Percentiles rank a stretch among this genome's conserved stretches.
These are phyloP conservation scores for Drosophila serrata DNA, from an alignment of 1,140 invertebrate species.

Conservation along the genomic window DNA sequence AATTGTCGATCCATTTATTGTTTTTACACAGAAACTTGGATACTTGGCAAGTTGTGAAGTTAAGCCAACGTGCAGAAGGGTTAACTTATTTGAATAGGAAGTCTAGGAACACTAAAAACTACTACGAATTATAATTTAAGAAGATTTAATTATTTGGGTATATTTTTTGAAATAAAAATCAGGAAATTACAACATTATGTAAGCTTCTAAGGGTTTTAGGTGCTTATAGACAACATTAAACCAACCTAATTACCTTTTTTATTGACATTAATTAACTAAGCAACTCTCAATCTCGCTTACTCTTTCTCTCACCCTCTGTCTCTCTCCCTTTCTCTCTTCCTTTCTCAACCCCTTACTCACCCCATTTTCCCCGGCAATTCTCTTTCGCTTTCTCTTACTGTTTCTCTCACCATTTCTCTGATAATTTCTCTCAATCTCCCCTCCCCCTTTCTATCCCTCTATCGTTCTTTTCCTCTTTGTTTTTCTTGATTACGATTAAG, in stretches of 20 bases:
- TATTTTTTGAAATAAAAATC: neutral
- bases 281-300: too few species aligned
- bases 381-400: too few species aligned
- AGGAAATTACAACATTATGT: neutral
- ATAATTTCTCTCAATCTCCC: too few species aligned
- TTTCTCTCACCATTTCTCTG: too few species aligned
- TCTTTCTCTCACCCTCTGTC: neutral
- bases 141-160: neutral
- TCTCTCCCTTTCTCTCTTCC: too few species aligned
- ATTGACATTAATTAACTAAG: neutral
- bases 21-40: conserved; percentile 24
- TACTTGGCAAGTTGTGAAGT: neutral
- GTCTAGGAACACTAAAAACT: neutral
- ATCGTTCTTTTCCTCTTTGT: too few species aligned
- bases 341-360: too few species aligned
- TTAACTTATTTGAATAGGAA: neutral
- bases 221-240: neutral
- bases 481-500: too few species aligned
- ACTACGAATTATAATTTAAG: neutral
- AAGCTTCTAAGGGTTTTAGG: too few species aligned
- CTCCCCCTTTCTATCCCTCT: too few species aligned
- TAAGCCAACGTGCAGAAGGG: neutral
- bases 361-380: too few species aligned
- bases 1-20: conserved; percentile 65
- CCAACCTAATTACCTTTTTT: neutral